Evolutionary conservation across 2,888 invertebrate species (phyloP), one percentile per base, ranked within the genome.

Genomic region (Cylloceria caligata): DNA sequence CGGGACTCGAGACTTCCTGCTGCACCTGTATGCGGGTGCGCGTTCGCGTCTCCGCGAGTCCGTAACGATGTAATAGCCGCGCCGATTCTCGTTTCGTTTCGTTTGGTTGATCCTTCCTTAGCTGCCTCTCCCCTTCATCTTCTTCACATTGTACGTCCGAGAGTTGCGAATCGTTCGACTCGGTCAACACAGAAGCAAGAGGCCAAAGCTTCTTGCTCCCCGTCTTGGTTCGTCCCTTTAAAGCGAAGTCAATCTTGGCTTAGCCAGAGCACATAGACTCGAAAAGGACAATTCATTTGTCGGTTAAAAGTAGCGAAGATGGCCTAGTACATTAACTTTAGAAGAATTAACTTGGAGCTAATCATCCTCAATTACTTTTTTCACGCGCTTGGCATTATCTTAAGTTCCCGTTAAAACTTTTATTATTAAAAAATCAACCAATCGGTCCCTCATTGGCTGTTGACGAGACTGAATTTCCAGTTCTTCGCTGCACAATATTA

Each of bases 1-100:
- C 75, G 62, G 79, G 67, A 69, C 80, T 30, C 30, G 55, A 30
- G 85, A 89, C 88, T 90, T 91, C 90, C 90, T 89, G 89, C 88
- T 90, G 89, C 90, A 90, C 90, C 91, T 90, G 90, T 85, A 57
- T 49, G 34, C 72, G 84, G 67, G 30, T 2, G 47, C 47, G 19
- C 6, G 16, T 57, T 30, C n/a, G 30, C 55, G 75, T 85, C 82
- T 81, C 83, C 80, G 85, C 77, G 77, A 84, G 71, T 77, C 86
- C 85, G 85, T 86, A 87, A 87, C 87, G 81, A 85, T 84, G 76
- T 87, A 86, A 88, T 86, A 80, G 83, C 84, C 30, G 68, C 86
- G 85, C 74, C 82, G 75, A 88, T 86, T 85, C 83, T 83, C 83
- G 73, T 84, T 80, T 82, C 85, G 84, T 80, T 80, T 73, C 84